These are phyloP conservation scores for Andrena cerasifolii DNA, from an alignment of 1,140 invertebrate species.

Conservation along the genomic window DNA sequence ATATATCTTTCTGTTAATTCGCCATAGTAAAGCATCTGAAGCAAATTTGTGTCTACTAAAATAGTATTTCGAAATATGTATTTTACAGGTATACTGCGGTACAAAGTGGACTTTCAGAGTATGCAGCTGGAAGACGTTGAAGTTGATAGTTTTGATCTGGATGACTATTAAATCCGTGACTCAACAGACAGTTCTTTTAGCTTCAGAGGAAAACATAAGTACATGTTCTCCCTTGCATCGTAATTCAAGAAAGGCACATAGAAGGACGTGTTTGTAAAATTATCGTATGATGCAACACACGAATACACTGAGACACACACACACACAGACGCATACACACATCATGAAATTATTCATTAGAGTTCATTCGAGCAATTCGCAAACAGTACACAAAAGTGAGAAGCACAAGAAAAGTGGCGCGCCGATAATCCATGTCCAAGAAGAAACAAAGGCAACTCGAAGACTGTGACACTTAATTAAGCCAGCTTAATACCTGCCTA, in stretches of 20 bases:
- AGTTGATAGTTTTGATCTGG: constrained; percentile 93
- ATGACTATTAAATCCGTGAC: constrained; percentile 91
- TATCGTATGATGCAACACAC: constrained; percentile 47
- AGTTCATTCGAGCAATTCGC: constrained; percentile 53
- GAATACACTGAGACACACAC: neutral
- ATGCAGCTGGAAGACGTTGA: constrained; percentile 95
- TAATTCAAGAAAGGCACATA: constrained; percentile 53
- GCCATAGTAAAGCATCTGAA: constrained; percentile 14
- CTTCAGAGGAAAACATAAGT: constrained; percentile 53
- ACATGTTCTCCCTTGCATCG: constrained; percentile 48
- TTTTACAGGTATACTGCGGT: constrained; percentile 95
- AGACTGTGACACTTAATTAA: constrained; percentile 76
- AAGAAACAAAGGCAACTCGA: constrained; percentile 71
- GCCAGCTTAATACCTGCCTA: constrained; percentile 82
- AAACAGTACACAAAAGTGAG: constrained; percentile 52
- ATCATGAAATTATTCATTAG: constrained; percentile 59
- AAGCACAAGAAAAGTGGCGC: constrained; percentile 49
- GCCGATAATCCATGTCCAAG: constrained; percentile 55
- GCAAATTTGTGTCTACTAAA: neutral
- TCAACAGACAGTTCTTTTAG: constrained; percentile 57
- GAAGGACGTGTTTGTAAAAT: constrained; percentile 54
- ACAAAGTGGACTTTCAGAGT: constrained; percentile 99
- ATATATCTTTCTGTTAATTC: constrained; percentile 34
- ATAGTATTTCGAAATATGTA: constrained; percentile 52
- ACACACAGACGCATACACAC: neutral